phyloP scores from a whole-genome alignment of 2,113 vertebrate species.

The Actenoides lindsayi region DNA sequence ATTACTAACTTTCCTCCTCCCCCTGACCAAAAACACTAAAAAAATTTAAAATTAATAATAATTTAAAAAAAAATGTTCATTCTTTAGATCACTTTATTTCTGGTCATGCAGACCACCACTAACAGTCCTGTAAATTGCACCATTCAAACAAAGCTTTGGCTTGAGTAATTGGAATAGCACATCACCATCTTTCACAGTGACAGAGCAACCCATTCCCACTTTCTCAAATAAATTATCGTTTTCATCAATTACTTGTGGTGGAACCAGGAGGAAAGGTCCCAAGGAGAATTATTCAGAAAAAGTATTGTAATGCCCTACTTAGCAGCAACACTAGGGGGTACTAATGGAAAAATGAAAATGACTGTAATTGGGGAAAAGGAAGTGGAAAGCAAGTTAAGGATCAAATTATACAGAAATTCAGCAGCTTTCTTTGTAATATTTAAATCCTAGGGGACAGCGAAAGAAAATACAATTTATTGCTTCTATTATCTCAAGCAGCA shows the following conservation, averaged over 20 bases:
- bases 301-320: background rate
- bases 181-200: background rate
- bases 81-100: background rate
- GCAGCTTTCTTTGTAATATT: background rate
- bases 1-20: background rate
- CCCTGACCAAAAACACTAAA: background rate
- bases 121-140: background rate
- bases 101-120: background rate
- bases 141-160: background rate
- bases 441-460: background rate
- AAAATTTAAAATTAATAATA: no score
- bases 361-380: background rate
- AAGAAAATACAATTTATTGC: background rate
- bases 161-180: background rate
- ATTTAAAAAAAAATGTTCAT: no score
- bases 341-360: constrained; percentile 12
- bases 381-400: background rate
- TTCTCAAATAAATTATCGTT: background rate
- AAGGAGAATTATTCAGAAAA: background rate
- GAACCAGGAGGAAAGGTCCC: background rate
- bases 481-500: background rate
- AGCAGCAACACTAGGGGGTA: constrained; percentile 40
- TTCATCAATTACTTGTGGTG: background rate
- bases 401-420: background rate
- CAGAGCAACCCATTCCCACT: background rate